phyloP scores from a whole-genome alignment of 2,113 vertebrate genomes.

The Ornithorhynchus anatinus region DNA sequence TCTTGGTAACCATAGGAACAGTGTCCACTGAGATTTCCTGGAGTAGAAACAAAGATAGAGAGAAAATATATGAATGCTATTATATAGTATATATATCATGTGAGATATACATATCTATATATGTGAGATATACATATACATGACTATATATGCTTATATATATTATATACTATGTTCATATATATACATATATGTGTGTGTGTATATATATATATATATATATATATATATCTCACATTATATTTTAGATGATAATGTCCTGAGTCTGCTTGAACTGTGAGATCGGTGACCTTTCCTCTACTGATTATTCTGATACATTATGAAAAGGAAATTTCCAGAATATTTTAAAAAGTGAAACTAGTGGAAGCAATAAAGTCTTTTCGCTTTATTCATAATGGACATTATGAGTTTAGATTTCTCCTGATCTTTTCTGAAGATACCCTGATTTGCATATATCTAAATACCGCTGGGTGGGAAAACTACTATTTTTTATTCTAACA shows the following conservation, averaged over 20 bases:
- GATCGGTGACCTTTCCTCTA: conserved; percentile 59
- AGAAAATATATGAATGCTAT: conserved; percentile 59
- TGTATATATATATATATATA: too few relatives aligned
- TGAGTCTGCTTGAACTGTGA: conserved; percentile 58
- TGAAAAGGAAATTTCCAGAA: conserved; percentile 22
- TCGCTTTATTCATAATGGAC: conserved; percentile 30
- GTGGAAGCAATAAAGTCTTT: conserved; percentile 35
- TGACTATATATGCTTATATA: too few relatives aligned
- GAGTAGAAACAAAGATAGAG: conserved; percentile 48
- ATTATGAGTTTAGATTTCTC: conserved; percentile 6
- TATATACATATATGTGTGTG: too few relatives aligned
- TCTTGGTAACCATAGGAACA: conserved; percentile 70
- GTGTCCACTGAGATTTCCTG: conserved; percentile 52
- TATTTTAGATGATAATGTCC: conserved; percentile 56
- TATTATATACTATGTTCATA: too few relatives aligned
- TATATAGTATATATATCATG: conserved; percentile 63
- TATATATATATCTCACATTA: conserved; percentile 53
- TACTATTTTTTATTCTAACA: too few relatives aligned
- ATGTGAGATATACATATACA: too few relatives aligned
- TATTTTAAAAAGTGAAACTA: conserved; percentile 17
- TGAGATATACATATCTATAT: too few relatives aligned
- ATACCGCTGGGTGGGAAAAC: too few relatives aligned
- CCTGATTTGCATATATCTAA: not conserved
- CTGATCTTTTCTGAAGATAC: not conserved
- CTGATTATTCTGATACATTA: conserved; percentile 54